A percentile compares a stretch with the other conserved stretches of the same genome.
These are phyloP conservation scores for Notothenia coriiceps DNA, from an alignment of 2,113 vertebrate species.

Conservation along the genomic window DNA sequence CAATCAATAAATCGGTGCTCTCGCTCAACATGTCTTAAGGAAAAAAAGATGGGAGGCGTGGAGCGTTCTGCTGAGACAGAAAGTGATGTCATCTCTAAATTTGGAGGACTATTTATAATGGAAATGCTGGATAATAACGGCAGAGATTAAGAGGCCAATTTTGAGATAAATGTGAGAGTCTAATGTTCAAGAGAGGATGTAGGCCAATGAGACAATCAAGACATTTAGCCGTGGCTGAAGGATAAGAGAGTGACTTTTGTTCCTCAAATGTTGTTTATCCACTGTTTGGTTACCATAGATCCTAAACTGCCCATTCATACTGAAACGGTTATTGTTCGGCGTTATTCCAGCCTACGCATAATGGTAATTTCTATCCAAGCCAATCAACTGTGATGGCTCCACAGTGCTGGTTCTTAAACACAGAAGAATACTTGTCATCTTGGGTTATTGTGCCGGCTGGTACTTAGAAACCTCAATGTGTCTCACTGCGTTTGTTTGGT, in stretches of 20 bases:
- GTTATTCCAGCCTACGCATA: constrained; percentile 59
- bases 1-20: constrained; percentile 66
- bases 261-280: constrained; percentile 58
- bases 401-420: constrained; percentile 31
- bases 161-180: constrained; percentile 51
- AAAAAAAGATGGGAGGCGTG: constrained; percentile 13
- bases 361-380: constrained; percentile 56
- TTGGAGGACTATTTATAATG: constrained; percentile 43
- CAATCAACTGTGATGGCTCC: constrained; percentile 59
- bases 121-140: constrained; percentile 40
- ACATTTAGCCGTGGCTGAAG: constrained; percentile 47
- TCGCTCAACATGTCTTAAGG: constrained; percentile 45
- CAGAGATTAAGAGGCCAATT: constrained; percentile 46
- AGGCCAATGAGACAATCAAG: constrained; percentile 54
- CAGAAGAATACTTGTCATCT: constrained; percentile 55
- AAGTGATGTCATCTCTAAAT: constrained; percentile 60
- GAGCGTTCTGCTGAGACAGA: constrained; percentile 13
- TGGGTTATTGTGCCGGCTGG: constrained; percentile 27
- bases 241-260: constrained; percentile 63
- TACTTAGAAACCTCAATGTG: constrained; percentile 9
- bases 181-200: constrained; percentile 41
- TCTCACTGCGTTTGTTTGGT: constrained; percentile 11
- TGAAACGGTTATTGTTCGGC: constrained; percentile 63
- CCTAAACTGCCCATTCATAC: constrained; percentile 58
- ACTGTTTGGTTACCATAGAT: constrained; percentile 71